phyloP scores from a whole-genome alignment of 2,888 invertebrate species.

The Tetragonisca angustula region DNA sequence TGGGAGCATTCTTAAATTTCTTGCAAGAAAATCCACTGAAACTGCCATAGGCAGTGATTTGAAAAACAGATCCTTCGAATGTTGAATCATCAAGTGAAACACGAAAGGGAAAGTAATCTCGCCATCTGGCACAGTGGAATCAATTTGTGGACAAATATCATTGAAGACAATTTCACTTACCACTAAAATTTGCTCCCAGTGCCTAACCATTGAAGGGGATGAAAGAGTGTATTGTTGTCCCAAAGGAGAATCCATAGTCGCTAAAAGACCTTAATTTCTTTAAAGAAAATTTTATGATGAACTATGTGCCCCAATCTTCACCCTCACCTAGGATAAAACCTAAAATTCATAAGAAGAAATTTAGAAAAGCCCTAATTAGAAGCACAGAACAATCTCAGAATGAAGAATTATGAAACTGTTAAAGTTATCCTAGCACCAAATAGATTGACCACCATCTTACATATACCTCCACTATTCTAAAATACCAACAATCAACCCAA shows the following conservation, averaged over 20 bases:
- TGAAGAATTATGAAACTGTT: slow-evolving; percentile 40
- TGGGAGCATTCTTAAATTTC: slow-evolving; percentile 44
- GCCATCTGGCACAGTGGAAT: slow-evolving; percentile 29
- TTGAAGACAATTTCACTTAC: slow-evolving; percentile 58
- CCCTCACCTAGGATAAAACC: slow-evolving; percentile 59
- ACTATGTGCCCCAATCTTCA: slow-evolving; percentile 58
- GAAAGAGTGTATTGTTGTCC: slow-evolving; percentile 54
- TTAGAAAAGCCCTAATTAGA: slow-evolving; percentile 51
- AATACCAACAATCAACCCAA: slow-evolving; percentile 7
- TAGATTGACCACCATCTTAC: slow-evolving; percentile 14
- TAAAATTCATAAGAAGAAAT: slow-evolving; percentile 59
- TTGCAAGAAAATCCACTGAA: slow-evolving; percentile 14
- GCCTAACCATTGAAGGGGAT: slow-evolving; percentile 57
- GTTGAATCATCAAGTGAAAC: slow-evolving; percentile 27
- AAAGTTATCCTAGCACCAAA: slow-evolving; percentile 30
- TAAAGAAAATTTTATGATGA: slow-evolving; percentile 58
- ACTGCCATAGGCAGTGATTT: slow-evolving; percentile 12
- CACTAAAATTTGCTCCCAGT: slow-evolving; percentile 59
- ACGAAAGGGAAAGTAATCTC: slow-evolving; percentile 47
- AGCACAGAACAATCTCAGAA: slow-evolving; percentile 39
- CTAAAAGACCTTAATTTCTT: slow-evolving; percentile 55
- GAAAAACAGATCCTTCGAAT: slow-evolving; percentile 20
- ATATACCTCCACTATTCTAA: slow-evolving; percentile 1
- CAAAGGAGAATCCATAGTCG: slow-evolving; percentile 57
- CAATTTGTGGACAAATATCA: slow-evolving; percentile 47